Evolutionary conservation across 1,140 invertebrate genomes (phyloP).

Genomic region (Rhopalosiphum maidis): DNA sequence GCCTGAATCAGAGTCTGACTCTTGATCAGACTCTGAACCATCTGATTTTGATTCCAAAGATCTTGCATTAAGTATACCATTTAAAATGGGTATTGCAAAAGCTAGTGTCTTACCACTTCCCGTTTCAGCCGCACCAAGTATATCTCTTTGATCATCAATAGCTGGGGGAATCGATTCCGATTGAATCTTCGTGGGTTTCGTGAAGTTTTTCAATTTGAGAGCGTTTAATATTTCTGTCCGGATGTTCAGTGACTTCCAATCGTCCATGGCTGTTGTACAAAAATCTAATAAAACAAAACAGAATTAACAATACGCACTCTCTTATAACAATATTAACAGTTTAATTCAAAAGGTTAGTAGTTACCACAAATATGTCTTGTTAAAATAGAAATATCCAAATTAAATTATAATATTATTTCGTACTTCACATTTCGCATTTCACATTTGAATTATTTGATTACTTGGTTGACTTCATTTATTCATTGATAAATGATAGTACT

Average conservation of each 20-base stretch:
- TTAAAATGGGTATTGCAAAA: conserved; percentile 92
- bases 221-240: conserved; percentile 41
- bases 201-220: conserved; percentile 45
- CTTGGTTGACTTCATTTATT: no score
- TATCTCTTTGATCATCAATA: conserved; percentile 84
- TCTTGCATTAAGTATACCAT: conserved; percentile 77
- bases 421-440: background rate
- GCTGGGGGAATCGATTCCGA: conserved; percentile 70
- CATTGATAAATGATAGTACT: background rate
- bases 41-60: conserved; percentile 31
- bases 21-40: conserved; percentile 10
- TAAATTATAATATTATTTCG: background rate
- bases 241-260: conserved; percentile 42
- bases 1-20: conserved; percentile 14
- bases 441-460: background rate
- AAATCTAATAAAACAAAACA: background rate
- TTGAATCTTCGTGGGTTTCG: conserved; percentile 38
- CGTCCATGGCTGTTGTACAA: conserved; percentile 4
- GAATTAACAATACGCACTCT: background rate
- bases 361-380: background rate
- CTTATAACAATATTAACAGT: background rate
- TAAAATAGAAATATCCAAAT: background rate
- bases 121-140: conserved; percentile 95
- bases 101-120: conserved; percentile 98
- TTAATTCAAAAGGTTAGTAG: background rate